phyloP scores from a whole-genome alignment of 2,113 vertebrate genomes.

The Ammodytes marinus region DNA sequence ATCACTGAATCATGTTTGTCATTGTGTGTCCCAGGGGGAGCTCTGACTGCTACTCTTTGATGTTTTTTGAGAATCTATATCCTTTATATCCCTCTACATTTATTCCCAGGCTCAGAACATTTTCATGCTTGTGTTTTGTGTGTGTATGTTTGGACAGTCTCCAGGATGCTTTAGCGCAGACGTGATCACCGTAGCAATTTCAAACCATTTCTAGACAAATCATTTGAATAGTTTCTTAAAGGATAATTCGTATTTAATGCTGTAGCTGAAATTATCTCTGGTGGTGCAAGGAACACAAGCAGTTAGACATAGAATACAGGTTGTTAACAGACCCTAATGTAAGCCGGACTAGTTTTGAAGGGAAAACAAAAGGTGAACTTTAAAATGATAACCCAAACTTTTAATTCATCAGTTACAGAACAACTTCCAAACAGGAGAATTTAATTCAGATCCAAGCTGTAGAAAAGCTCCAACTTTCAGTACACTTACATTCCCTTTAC shows the following conservation, averaged over 20 bases:
- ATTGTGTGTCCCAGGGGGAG: conserved; percentile 39
- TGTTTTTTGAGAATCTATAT: conserved; percentile 33
- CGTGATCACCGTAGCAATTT: neutral
- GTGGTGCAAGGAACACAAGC: neutral
- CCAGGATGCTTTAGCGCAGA: neutral
- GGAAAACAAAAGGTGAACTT: neutral
- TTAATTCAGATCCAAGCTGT: neutral
- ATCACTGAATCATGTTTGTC: conserved; percentile 67
- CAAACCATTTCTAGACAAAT: neutral
- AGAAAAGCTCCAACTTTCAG: neutral
- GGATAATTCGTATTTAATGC: no score
- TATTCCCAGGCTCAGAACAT: conserved; percentile 18
- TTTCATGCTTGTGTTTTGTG: neutral
- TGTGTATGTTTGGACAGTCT: neutral
- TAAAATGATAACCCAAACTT: neutral
- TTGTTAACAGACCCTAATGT: neutral
- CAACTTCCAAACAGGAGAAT: neutral
- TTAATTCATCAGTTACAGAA: neutral
- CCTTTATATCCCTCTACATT: conserved; percentile 3
- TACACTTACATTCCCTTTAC: neutral
- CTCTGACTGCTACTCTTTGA: conserved; percentile 33
- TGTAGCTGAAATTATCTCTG: neutral
- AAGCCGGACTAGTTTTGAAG: neutral
- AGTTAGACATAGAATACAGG: neutral
- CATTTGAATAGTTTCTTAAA: neutral